Evolutionary conservation across 2,888 invertebrate genomes (phyloP), one percentile per base, ranked within the genome.

Genomic region (Peribatodes rhomboidaria): DNA sequence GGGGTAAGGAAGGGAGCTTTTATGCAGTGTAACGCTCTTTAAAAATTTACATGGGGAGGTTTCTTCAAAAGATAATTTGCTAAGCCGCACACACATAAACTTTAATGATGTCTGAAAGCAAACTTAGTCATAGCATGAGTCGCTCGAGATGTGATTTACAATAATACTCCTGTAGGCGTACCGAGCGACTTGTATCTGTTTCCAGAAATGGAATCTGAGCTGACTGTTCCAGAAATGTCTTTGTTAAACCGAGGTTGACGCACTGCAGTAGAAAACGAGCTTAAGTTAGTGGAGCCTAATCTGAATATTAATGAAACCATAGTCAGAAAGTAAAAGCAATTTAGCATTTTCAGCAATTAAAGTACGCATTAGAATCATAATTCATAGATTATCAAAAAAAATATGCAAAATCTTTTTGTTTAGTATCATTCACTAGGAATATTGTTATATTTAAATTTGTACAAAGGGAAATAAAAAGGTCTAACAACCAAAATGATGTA

Each of bases 121-220:
- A 79, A 81, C 75, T 85, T 85, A 85, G 82, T 83, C 81, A 84
- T 73, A 71, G 73, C 74, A 76, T 79, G 83, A 85, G 80, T 82
- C 78, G 81, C 75, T 76, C 69, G 67, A 71, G 82, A 83, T 83
- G 80, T 83, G 86, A 88, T 86, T 87, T 85, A 87, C 82, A 83
- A 82, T 80, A 82, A 79, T 83, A 84, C 82, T 84, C 77, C 80
- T 74, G 89, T 85, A 83, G 87, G 86, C 84, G 85, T 83, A 50
- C 74, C 74, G 74, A 78, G 78, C 75, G 76, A 81, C 80, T 81
- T 80, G 80, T 80, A 80, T 83, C 77, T 76, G 77, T 78, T 84
- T 86, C 84, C 85, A 87, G 85, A 86, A 87, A 87, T 85, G 87
- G 85, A 84, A 82, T 77, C 78, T 72, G 81, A 78, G 77, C 79